Percentiles rank a stretch among this genome's conserved stretches.
Conservation (phyloP, 1,140 invertebrate genomes). For the Bombus balteatus region DNA sequence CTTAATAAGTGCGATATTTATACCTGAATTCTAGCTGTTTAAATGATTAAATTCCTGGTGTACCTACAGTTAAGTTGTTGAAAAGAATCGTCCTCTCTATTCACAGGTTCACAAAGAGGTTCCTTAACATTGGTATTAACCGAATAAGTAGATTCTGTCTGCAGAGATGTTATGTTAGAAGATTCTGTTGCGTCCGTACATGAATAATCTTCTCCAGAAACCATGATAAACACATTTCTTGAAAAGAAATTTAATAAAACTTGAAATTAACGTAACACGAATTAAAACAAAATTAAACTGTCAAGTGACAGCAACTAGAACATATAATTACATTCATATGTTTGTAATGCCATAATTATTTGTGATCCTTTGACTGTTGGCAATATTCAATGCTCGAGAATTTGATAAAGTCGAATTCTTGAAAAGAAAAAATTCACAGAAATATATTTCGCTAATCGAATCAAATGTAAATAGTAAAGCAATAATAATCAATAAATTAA, state of each 20-base stretch:
- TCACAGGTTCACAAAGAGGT: not conserved
- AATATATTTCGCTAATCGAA: not conserved
- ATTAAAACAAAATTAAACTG: conserved; percentile 59
- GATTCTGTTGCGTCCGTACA: conserved; percentile 69
- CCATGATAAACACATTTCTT: conserved; percentile 61
- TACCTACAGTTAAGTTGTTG: conserved; percentile 23
- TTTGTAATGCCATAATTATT: not conserved
- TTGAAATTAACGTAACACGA: conserved; percentile 59
- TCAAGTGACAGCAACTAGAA: conserved; percentile 54
- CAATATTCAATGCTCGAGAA: not conserved
- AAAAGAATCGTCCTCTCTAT: not conserved
- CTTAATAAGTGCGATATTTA: conserved; percentile 1
- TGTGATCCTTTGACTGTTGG: not conserved
- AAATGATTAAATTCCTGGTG: not conserved
- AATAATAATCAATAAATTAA: conserved; percentile 1
- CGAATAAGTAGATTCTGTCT: conserved; percentile 51
- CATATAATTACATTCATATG: conserved; percentile 20
- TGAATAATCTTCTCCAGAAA: conserved; percentile 59
- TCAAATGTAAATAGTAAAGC: not conserved
- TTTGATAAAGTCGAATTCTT: not conserved
- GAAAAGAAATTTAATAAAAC: conserved; percentile 46
- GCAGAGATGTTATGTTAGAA: conserved; percentile 68
- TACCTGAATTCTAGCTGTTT: not conserved
- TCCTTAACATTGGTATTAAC: not conserved
- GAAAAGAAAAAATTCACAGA: not conserved